phyloP scores from a whole-genome alignment of 2,797 vertebrate species.

The Pogoniulus pusillus region DNA sequence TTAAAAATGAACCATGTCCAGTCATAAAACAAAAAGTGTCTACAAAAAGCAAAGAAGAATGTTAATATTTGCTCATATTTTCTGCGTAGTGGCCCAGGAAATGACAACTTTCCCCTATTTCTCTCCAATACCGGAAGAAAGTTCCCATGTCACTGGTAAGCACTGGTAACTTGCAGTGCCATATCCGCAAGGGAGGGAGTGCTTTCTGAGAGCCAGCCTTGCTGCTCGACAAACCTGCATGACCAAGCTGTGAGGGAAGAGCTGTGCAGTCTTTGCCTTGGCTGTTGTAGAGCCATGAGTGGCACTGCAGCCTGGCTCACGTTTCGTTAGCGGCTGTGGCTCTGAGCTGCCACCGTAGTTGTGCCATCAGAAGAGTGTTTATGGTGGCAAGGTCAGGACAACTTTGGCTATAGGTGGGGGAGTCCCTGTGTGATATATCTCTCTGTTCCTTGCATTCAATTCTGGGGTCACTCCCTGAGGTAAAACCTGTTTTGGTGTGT shows the following conservation, averaged over 20 bases:
- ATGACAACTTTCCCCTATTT: neutral
- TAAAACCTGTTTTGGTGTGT: neutral
- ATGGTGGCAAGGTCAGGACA: neutral
- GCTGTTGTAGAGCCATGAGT: neutral
- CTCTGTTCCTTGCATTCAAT: neutral
- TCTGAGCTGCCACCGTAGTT: neutral
- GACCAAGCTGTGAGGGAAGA: neutral
- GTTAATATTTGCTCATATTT: neutral
- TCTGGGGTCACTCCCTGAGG: neutral
- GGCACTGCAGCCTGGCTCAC: neutral
- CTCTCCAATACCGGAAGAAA: neutral
- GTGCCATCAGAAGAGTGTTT: neutral
- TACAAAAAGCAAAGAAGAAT: neutral
- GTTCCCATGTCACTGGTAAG: neutral
- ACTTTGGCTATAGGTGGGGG: neutral
- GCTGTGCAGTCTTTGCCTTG: neutral
- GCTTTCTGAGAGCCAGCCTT: neutral
- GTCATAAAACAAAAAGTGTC: neutral
- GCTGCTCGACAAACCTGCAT: neutral
- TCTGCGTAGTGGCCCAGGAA: neutral
- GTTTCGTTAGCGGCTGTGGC: neutral
- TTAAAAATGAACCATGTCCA: neutral
- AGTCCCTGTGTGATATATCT: neutral
- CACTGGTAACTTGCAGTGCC: neutral
- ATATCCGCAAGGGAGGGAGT: neutral